Conservation (phyloP, 1,140 invertebrate genomes). For the Atta cephalotes region DNA sequence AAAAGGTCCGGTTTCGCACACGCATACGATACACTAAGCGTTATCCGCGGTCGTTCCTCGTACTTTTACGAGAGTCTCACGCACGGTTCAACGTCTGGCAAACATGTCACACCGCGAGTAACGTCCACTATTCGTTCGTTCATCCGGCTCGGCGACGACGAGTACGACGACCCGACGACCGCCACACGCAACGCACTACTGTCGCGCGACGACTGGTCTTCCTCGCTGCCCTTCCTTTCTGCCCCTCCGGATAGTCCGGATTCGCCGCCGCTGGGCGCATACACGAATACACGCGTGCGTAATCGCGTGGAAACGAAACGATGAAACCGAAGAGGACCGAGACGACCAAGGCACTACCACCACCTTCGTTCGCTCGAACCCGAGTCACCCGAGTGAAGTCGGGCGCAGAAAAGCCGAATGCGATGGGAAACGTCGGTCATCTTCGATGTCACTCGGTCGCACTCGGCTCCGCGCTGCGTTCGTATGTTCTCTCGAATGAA, state of each 20-base stretch:
- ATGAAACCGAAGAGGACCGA: too few relatives aligned
- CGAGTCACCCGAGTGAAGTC: constrained; percentile 38
- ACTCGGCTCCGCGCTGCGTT: constrained; percentile 30
- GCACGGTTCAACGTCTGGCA: constrained; percentile 31
- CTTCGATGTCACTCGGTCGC: constrained; percentile 48
- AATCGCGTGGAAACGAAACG: constrained; percentile 3
- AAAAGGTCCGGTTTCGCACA: constrained; percentile 6
- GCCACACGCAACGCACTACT: constrained; percentile 36
- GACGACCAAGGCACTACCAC: neutral
- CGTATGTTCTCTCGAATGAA: too few relatives aligned
- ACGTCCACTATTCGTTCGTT: neutral
- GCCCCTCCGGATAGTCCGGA: neutral
- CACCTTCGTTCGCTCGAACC: neutral
- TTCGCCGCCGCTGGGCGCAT: neutral
- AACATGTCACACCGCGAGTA: constrained; percentile 53
- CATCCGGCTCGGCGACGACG: neutral
- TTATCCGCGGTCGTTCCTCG: neutral
- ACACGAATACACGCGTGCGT: neutral
- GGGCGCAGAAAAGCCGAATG: neutral
- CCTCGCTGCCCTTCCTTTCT: neutral
- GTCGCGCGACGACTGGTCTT: constrained; percentile 13
- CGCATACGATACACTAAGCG: neutral
- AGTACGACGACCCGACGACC: neutral
- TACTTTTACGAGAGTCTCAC: neutral
- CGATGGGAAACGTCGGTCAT: neutral